phyloP scores from a whole-genome alignment of 2,113 vertebrate genomes.

The Gymnocephalus cernua region DNA sequence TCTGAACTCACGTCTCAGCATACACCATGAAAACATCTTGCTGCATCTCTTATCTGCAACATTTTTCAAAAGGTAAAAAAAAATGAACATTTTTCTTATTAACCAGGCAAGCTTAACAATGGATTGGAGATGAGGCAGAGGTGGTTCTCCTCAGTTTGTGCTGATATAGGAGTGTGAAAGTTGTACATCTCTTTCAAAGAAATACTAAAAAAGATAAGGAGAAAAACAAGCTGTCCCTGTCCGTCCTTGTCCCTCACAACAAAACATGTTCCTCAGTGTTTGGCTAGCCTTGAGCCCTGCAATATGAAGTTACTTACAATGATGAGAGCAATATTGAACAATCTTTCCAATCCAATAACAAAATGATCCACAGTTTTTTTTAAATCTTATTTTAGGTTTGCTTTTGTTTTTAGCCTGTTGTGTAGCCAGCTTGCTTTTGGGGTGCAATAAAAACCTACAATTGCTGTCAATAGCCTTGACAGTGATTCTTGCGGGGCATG shows the following conservation, averaged over 20 bases:
- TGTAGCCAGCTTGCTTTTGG: not conserved
- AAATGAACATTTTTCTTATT: conserved; percentile 27
- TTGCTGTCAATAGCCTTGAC: not conserved
- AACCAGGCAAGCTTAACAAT: conserved; percentile 56
- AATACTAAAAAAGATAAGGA: conserved; percentile 1
- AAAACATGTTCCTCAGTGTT: conserved; percentile 13
- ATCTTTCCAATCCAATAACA: not conserved
- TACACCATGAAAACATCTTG: conserved; percentile 54
- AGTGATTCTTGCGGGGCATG: not conserved
- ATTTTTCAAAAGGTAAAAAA: conserved; percentile 67
- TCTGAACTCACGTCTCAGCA: conserved; percentile 44
- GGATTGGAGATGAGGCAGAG: conserved; percentile 34
- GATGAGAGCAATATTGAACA: not conserved
- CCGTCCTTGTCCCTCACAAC: not conserved
- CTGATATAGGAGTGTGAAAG: conserved; percentile 61
- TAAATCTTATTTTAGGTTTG: not conserved
- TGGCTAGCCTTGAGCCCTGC: conserved; percentile 29
- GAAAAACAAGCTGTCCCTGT: conserved; percentile 20
- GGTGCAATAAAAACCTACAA: conserved; percentile 10
- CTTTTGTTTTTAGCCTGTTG: not conserved
- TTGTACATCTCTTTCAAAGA: conserved; percentile 38
- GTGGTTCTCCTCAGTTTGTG: conserved; percentile 66
- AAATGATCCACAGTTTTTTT: not conserved
- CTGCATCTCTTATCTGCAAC: conserved; percentile 28
- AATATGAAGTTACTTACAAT: conserved; percentile 19